Evolutionary conservation across 2,888 invertebrate genomes (phyloP).

Genomic region (Ornithoptera alexandrae): DNA sequence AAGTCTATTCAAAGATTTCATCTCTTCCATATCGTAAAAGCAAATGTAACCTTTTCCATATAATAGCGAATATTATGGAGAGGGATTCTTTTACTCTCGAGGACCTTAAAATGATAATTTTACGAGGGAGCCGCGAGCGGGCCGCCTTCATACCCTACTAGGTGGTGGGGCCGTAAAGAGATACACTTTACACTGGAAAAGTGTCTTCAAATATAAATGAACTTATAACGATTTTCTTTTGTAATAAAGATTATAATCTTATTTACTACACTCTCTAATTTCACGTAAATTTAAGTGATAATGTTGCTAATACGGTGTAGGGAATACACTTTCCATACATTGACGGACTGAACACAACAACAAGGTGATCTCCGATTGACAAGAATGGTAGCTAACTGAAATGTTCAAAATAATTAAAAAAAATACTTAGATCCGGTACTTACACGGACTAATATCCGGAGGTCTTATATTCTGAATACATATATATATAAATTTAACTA

Average conservation of each 20-base stretch:
- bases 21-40: conserved; percentile 5
- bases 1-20: not conserved
- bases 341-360: no score
- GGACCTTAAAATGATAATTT: conserved; percentile 25
- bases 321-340: no score
- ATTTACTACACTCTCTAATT: no score
- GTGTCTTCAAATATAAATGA: not conserved
- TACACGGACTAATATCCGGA: no score
- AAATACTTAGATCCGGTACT: no score
- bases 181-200: conserved; percentile 3
- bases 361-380: no score
- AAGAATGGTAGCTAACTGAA: no score
- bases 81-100: not conserved
- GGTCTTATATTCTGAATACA: no score
- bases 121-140: conserved; percentile 8
- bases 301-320: no score
- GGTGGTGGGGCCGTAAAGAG: conserved; percentile 11
- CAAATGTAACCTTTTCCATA: conserved; percentile 3
- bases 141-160: conserved; percentile 16
- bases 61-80: not conserved
- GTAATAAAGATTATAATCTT: no score
- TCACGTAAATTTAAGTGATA: not conserved
- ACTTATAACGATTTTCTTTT: not conserved
- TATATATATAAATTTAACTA: no score
- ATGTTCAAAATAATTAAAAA: no score